Evolutionary conservation across 1,140 invertebrate species (phyloP).

Genomic region (Pseudachorutes palmiensis): DNA sequence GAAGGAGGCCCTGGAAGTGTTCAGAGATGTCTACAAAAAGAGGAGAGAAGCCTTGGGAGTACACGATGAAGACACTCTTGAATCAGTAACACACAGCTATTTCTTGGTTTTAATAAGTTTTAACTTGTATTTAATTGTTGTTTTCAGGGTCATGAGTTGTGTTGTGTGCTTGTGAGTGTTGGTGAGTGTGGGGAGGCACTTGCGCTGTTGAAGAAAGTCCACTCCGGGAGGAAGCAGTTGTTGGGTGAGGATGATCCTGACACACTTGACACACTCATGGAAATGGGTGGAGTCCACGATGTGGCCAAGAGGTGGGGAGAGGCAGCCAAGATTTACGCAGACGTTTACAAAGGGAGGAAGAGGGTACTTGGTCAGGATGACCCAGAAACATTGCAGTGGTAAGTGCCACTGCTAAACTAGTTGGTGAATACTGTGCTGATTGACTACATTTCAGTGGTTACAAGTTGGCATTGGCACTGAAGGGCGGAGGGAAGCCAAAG

Average conservation of each 20-base stretch:
- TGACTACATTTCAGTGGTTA: slow-evolving; percentile 12
- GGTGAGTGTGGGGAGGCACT: slow-evolving; percentile 8
- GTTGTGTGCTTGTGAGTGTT: neutral
- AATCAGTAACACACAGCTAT: slow-evolving; percentile 18
- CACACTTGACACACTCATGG: slow-evolving; percentile 14
- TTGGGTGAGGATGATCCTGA: slow-evolving; percentile 25
- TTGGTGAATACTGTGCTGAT: neutral
- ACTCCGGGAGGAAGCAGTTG: slow-evolving; percentile 14
- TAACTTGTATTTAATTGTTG: neutral
- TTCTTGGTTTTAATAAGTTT: neutral
- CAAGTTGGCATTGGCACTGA: slow-evolving; percentile 13
- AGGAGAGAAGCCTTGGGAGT: slow-evolving; percentile 35
- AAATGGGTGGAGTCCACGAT: slow-evolving; percentile 19
- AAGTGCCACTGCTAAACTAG: neutral
- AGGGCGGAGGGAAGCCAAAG: slow-evolving; percentile 15
- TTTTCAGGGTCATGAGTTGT: slow-evolving; percentile 18
- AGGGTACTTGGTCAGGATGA: slow-evolving; percentile 16
- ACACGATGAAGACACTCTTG: slow-evolving; percentile 38
- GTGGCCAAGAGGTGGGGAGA: slow-evolving; percentile 11
- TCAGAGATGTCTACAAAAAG: slow-evolving; percentile 33
- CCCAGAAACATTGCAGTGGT: slow-evolving; percentile 21
- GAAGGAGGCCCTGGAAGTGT: slow-evolving; percentile 38
- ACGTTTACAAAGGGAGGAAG: slow-evolving; percentile 19
- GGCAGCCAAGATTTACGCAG: slow-evolving; percentile 16
- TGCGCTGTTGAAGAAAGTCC: slow-evolving; percentile 16